Percentiles rank a stretch among this genome's conserved stretches.
Evolutionary conservation across 2,888 invertebrate genomes (phyloP).

Genomic region (Plagiodera versicolora): DNA sequence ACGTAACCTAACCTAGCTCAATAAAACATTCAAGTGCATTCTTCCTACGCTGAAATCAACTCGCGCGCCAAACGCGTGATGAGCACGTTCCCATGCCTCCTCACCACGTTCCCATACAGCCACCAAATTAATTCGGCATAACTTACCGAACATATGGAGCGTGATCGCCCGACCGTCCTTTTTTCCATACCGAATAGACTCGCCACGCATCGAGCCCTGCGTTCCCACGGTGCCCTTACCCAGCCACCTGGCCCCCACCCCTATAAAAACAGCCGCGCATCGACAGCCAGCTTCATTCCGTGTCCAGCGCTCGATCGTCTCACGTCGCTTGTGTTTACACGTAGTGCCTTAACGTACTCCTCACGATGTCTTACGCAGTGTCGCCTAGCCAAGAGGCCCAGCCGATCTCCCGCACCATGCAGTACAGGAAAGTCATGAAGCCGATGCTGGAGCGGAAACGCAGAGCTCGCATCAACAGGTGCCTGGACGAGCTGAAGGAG

Average conservation of each 20-base stretch:
- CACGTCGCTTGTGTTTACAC: slow-evolving; percentile 23
- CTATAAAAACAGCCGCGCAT: slow-evolving; percentile 64
- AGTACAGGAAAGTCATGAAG: slow-evolving; percentile 93
- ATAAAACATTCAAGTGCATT: slow-evolving; percentile 3
- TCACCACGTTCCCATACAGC: slow-evolving; percentile 32
- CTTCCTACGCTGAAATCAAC: slow-evolving; percentile 29
- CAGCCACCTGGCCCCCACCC: slow-evolving; percentile 46
- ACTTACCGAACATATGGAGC: slow-evolving; percentile 28
- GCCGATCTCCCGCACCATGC: slow-evolving; percentile 83
- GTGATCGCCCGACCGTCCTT: slow-evolving; percentile 27
- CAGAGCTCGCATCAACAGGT: slow-evolving; percentile 86
- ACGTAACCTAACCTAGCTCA: background rate
- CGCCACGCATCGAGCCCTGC: slow-evolving; percentile 19
- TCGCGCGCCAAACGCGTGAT: slow-evolving; percentile 35
- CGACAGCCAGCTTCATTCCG: slow-evolving; percentile 54
- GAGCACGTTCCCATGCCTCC: slow-evolving; percentile 37
- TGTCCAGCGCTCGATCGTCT: slow-evolving; percentile 48
- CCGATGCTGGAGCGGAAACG: slow-evolving; percentile 88
- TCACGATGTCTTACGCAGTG: slow-evolving; percentile 28
- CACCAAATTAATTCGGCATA: slow-evolving; percentile 29
- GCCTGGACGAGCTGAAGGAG: slow-evolving; percentile 87
- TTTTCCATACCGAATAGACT: slow-evolving; percentile 25
- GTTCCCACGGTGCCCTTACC: slow-evolving; percentile 37
- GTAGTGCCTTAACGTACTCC: slow-evolving; percentile 23
- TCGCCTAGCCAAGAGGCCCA: slow-evolving; percentile 46